A percentile compares a stretch with the other conserved stretches of the same genome.
phyloP scores from a whole-genome alignment of 2,888 invertebrate species.

The Myopa tessellatipennis region DNA sequence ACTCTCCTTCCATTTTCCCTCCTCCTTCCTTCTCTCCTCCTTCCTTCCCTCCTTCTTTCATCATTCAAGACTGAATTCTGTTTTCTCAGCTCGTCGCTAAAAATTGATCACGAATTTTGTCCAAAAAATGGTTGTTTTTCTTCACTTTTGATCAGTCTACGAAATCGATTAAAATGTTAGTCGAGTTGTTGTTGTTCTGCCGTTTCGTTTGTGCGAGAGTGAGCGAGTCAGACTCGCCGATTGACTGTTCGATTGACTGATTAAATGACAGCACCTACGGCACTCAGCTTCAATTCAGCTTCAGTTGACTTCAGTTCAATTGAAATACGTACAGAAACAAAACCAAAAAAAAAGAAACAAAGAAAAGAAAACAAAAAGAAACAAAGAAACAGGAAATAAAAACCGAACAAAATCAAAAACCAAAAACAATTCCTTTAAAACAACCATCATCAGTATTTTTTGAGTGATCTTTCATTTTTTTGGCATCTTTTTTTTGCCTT shows the following conservation, averaged over 20 bases:
- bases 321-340: neutral
- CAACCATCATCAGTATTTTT: neutral
- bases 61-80: too few relatives aligned
- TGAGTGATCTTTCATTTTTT: too few relatives aligned
- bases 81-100: too few relatives aligned
- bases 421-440: too few relatives aligned
- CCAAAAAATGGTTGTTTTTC: neutral
- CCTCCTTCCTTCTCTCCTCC: too few relatives aligned
- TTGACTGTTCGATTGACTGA: neutral
- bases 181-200: conserved; percentile 17
- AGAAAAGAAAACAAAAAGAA: conserved; percentile 7
- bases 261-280: neutral
- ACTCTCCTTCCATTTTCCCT: too few relatives aligned
- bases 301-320: neutral
- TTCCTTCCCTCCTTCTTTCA: too few relatives aligned
- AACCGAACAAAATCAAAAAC: too few relatives aligned
- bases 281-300: too few relatives aligned
- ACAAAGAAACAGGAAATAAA: conserved; percentile 2
- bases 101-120: too few relatives aligned
- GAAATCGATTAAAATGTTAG: conserved; percentile 9
- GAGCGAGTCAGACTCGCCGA: neutral
- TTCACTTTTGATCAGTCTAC: neutral
- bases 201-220: neutral
- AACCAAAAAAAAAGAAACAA: conserved; percentile 26
- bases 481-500: neutral